Conservation (phyloP, 2,888 invertebrate species). For the Lottia scabra region DNA sequence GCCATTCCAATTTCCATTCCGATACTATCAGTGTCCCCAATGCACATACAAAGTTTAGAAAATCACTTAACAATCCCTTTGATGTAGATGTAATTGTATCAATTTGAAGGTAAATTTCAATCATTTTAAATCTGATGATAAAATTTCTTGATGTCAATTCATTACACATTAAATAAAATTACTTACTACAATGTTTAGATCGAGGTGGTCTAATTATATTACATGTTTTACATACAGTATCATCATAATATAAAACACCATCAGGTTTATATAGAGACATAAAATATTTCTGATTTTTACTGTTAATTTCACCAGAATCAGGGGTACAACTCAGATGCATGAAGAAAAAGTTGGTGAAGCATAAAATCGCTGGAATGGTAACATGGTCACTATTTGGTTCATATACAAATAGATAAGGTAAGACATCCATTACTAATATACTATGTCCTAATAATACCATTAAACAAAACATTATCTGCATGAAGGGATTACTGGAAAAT, state of each 20-base stretch:
- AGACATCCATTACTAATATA: slow-evolving; percentile 53
- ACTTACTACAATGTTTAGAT: slow-evolving; percentile 68
- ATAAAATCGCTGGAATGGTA: slow-evolving; percentile 48
- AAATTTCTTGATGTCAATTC: too few species aligned
- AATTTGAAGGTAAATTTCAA: too few species aligned
- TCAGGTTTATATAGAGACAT: slow-evolving; percentile 50
- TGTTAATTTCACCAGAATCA: slow-evolving; percentile 60
- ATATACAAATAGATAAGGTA: slow-evolving; percentile 54
- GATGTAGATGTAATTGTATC: too few species aligned
- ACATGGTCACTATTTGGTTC: slow-evolving; percentile 57
- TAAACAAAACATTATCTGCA: slow-evolving; percentile 57
- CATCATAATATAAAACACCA: slow-evolving; percentile 48
- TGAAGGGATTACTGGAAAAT: slow-evolving; percentile 57
- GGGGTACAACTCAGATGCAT: slow-evolving; percentile 56
- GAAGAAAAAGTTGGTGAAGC: slow-evolving; percentile 48
- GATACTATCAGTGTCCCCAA: too few species aligned
- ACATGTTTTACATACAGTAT: slow-evolving; percentile 55
- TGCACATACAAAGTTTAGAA: too few species aligned
- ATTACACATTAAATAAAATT: too few species aligned
- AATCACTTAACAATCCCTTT: too few species aligned
- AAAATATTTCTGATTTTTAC: slow-evolving; percentile 41
- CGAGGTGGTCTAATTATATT: slow-evolving; percentile 58
- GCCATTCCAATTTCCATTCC: too few species aligned
- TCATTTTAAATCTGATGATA: too few species aligned
- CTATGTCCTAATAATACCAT: slow-evolving; percentile 53